Conservation (phyloP, 2,888 invertebrate genomes). For the Lymantria monacha region DNA sequence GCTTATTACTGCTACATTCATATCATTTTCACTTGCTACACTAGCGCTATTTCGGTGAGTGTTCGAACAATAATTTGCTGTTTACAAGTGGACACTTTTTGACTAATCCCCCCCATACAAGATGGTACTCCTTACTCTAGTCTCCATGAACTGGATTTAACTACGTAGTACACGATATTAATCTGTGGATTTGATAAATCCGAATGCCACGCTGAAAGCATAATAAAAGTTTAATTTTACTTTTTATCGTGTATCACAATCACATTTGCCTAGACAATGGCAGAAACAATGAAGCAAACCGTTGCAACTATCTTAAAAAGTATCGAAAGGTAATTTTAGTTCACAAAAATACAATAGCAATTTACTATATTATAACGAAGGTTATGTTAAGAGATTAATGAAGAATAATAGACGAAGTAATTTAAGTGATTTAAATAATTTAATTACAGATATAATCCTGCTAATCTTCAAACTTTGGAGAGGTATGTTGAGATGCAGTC, state of each 20-base stretch:
- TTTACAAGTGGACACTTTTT: no score
- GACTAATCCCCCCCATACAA: no score
- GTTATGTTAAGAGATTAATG: neutral
- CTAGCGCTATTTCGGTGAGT: no score
- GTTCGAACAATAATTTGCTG: no score
- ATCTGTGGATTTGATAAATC: no score
- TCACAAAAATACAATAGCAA: neutral
- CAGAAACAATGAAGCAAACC: constrained; percentile 92
- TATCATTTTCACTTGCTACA: no score
- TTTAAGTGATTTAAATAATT: neutral
- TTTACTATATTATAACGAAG: constrained; percentile 14
- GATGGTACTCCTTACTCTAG: no score
- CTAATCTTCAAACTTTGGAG: constrained; percentile 94
- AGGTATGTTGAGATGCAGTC: constrained; percentile 96
- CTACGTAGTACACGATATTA: no score
- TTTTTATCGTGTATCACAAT: neutral
- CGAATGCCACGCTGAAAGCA: neutral
- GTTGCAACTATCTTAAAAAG: constrained; percentile 94
- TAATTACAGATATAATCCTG: constrained; percentile 93
- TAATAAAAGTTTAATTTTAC: neutral
- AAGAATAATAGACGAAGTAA: neutral
- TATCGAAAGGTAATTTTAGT: constrained; percentile 90
- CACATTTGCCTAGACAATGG: constrained; percentile 65
- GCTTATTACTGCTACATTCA: no score
- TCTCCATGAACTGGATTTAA: no score